A percentile compares a stretch with the other conserved stretches of the same genome.
phyloP scores from a whole-genome alignment of 2,113 vertebrate genomes.

The Carlito syrichta region DNA sequence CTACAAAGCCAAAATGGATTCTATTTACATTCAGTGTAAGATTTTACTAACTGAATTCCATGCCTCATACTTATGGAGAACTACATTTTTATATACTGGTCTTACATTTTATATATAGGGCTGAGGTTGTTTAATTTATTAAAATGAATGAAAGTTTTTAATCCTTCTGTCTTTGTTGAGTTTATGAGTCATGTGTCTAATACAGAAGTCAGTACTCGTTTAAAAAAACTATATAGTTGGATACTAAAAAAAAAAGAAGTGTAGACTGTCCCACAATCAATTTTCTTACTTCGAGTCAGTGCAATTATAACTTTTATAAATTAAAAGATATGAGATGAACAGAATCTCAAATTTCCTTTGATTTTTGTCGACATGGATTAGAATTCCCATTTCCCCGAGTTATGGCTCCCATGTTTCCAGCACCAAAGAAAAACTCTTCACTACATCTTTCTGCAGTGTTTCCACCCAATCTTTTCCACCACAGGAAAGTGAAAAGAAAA shows the following conservation, averaged over 20 bases:
- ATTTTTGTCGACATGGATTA: not conserved
- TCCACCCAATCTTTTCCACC: not conserved
- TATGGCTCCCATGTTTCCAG: not conserved
- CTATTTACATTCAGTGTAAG: not conserved
- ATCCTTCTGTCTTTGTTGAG: not conserved
- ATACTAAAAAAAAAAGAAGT: not conserved
- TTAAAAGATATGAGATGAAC: not conserved
- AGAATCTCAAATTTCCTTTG: not conserved
- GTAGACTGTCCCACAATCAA: not conserved
- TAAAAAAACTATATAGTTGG: not conserved
- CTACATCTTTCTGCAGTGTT: not conserved
- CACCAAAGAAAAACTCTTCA: not conserved
- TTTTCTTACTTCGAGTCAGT: not conserved
- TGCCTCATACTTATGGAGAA: not conserved
- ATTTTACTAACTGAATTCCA: not conserved
- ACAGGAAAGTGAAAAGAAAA: not conserved
- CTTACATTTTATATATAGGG: not conserved
- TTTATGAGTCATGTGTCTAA: not conserved
- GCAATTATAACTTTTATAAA: not conserved
- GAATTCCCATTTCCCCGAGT: not conserved
- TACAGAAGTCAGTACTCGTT: not conserved
- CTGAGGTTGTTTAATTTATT: not conserved
- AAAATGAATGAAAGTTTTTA: not conserved
- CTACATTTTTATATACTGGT: not conserved
- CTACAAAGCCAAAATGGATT: not conserved